These are phyloP conservation scores for Cyrtonyx montezumae DNA, from an alignment of 2,113 vertebrate genomes.

Conservation along the genomic window DNA sequence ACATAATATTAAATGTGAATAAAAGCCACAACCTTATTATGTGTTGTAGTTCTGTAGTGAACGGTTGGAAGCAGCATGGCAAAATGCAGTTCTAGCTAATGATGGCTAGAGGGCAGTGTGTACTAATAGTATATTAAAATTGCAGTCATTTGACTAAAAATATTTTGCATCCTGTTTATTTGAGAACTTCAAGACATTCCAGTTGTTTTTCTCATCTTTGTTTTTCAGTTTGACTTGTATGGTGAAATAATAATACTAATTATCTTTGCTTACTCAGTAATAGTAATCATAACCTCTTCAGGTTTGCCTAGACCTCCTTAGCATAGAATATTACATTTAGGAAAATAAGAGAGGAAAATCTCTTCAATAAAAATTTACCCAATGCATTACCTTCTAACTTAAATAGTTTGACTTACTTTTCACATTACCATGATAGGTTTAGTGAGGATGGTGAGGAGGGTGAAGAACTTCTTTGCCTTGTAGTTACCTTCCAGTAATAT, in stretches of 20 bases:
- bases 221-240: neutral
- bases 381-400: neutral
- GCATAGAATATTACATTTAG: neutral
- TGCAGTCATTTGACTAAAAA: neutral
- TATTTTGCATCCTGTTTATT: neutral
- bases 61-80: neutral
- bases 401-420: neutral
- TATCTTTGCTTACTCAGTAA: neutral
- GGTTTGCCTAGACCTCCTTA: neutral
- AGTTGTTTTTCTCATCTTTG: neutral
- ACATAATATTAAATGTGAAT: neutral
- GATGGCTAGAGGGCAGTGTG: conserved; percentile 71
- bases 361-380: neutral
- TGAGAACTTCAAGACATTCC: neutral
- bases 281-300: neutral
- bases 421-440: neutral
- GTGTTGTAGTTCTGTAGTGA: fast-evolving
- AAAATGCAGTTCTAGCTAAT: neutral
- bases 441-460: neutral
- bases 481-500: neutral
- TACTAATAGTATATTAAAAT: neutral
- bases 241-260: too few species aligned
- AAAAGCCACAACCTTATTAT: fast-evolving
- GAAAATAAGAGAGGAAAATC: neutral
- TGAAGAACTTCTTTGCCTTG: neutral